A percentile compares a stretch with the other conserved stretches of the same genome.
Conservation (phyloP, 2,888 invertebrate species). For the Pristionchus entomophagus region DNA sequence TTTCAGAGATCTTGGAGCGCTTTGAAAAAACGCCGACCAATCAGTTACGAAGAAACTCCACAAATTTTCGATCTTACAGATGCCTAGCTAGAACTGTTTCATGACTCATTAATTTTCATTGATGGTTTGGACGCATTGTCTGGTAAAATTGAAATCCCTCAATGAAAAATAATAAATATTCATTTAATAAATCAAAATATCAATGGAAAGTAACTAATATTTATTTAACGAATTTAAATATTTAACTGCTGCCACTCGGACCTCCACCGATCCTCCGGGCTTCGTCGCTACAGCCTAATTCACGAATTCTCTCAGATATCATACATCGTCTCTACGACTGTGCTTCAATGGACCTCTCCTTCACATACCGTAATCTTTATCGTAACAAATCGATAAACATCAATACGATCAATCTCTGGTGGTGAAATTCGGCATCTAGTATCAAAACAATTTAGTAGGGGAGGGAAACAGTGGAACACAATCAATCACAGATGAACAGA, state of each 20-base stretch:
- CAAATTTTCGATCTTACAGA: no score
- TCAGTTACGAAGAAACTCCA: no score
- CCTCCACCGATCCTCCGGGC: slow-evolving; percentile 28
- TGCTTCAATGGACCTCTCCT: not conserved
- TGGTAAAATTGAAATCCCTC: no score
- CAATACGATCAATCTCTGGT: slow-evolving; percentile 8
- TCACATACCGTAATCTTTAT: slow-evolving; percentile 4
- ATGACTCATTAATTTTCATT: no score
- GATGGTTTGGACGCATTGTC: no score
- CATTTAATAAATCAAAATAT: not conserved
- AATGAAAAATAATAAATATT: no score
- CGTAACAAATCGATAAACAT: not conserved
- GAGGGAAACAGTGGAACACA: not conserved
- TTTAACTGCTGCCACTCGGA: slow-evolving; percentile 5
- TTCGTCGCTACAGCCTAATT: not conserved
- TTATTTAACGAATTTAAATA: no score
- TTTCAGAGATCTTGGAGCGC: no score
- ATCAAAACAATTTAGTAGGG: not conserved
- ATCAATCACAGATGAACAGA: slow-evolving; percentile 20
- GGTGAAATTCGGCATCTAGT: slow-evolving; percentile 9
- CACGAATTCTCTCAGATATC: not conserved
- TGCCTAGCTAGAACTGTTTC: no score
- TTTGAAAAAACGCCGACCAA: no score
- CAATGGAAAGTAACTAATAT: no score
- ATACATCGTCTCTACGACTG: not conserved